phyloP scores from a whole-genome alignment of 2,113 vertebrate genomes.

The Zonotrichia leucophrys region DNA sequence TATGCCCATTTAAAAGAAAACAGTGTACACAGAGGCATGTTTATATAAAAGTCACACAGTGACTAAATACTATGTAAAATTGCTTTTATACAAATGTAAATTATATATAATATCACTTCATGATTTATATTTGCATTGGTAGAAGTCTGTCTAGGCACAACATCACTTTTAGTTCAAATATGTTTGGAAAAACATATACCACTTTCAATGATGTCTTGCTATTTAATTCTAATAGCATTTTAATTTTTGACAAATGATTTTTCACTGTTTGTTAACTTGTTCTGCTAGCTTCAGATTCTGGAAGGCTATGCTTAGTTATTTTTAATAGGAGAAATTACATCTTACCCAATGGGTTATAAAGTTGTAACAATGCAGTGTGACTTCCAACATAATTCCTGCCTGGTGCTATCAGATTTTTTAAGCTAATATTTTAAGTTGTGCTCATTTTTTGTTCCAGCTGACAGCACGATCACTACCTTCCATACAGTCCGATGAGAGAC shows the following conservation, averaged over 20 bases:
- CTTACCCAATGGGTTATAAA: neutral
- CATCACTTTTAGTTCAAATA: neutral
- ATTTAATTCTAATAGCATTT: neutral
- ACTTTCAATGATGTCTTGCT: neutral
- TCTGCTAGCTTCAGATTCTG: neutral
- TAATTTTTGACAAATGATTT: neutral
- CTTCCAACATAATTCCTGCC: neutral
- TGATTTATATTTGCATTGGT: neutral
- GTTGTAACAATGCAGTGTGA: neutral
- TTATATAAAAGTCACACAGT: neutral
- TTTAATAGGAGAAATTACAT: neutral
- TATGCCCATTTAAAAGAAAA: neutral
- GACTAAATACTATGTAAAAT: neutral
- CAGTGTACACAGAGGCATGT: neutral
- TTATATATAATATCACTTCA: neutral
- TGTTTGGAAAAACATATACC: neutral
- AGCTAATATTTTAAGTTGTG: neutral
- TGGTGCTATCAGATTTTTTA: neutral
- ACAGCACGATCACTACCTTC: constrained; percentile 89
- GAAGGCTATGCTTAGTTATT: neutral
- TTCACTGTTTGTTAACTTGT: neutral
- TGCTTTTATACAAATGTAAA: neutral
- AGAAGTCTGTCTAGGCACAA: neutral
- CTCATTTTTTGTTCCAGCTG: constrained; percentile 77
- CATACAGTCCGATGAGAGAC: constrained; percentile 93